These are phyloP conservation scores for Acanthornis magna DNA, from an alignment of 2,797 vertebrate species.

Conservation along the genomic window DNA sequence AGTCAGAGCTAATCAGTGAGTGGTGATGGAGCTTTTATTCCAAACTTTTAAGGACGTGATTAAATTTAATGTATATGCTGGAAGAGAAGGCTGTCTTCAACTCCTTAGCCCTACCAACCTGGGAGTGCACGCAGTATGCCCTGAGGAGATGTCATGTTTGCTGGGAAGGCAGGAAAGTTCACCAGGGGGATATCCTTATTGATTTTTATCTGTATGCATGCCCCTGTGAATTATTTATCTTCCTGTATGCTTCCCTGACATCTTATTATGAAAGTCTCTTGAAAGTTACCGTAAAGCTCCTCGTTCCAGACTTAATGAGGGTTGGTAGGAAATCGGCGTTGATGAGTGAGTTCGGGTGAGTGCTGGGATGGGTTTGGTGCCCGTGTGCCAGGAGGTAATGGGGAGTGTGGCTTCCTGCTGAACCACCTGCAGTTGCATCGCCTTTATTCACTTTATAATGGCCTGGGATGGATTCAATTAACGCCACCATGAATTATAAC, in stretches of 20 bases:
- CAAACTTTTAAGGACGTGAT: neutral
- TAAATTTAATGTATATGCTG: neutral
- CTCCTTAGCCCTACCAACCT: neutral
- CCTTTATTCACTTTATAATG: neutral
- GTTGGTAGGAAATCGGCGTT: neutral
- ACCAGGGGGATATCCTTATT: neutral
- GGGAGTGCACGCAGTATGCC: neutral
- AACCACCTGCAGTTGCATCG: neutral
- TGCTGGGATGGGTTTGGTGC: neutral
- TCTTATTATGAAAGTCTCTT: neutral
- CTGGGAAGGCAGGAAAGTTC: neutral
- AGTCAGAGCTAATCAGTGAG: neutral
- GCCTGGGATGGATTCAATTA: neutral
- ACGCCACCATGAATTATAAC: neutral
- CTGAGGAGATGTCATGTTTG: neutral
- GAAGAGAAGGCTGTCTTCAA: neutral
- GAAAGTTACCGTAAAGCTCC: neutral
- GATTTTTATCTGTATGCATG: neutral
- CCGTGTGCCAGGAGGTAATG: fast-evolving
- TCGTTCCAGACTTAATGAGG: neutral
- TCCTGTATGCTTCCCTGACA: neutral
- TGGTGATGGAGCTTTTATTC: neutral
- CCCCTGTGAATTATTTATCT: constrained; percentile 43
- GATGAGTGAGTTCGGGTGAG: neutral
- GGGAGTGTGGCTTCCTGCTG: neutral